phyloP scores from a whole-genome alignment of 2,888 invertebrate species.

The Synanthedon vespiformis region DNA sequence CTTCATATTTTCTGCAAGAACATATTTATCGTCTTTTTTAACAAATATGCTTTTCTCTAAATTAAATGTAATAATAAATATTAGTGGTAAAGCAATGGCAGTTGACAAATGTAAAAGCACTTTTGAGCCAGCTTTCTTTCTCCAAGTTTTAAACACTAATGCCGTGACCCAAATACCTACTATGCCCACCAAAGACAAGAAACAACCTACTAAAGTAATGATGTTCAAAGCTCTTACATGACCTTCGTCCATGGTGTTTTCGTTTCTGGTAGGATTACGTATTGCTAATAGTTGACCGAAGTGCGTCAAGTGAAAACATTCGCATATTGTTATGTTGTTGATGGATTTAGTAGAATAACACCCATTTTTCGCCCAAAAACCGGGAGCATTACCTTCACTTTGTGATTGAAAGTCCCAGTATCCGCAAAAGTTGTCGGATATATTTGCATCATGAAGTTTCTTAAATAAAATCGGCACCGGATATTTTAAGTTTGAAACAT shows the following conservation, averaged over 20 bases:
- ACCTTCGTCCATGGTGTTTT: slow-evolving; percentile 14
- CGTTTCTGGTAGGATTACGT: slow-evolving; percentile 9
- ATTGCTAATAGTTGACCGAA: slow-evolving; percentile 69
- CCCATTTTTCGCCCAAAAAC: slow-evolving; percentile 70
- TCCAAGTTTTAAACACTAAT: slow-evolving; percentile 68
- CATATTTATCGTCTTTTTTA: slow-evolving; percentile 20
- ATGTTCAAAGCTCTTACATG: slow-evolving; percentile 64
- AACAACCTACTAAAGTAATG: slow-evolving; percentile 71
- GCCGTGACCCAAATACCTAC: slow-evolving; percentile 72
- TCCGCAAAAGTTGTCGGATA: slow-evolving; percentile 46
- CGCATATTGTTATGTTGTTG: slow-evolving; percentile 39
- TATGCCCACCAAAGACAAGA: slow-evolving; percentile 69
- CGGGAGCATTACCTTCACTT: slow-evolving; percentile 22
- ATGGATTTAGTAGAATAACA: slow-evolving; percentile 41
- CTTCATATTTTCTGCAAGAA: slow-evolving; percentile 25
- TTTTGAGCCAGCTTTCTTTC: slow-evolving; percentile 74
- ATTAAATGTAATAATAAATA: slow-evolving; percentile 50
- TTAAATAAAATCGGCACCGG: slow-evolving; percentile 67
- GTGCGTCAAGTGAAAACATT: slow-evolving; percentile 72
- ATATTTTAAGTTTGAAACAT: slow-evolving; percentile 61
- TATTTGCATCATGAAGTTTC: slow-evolving; percentile 16
- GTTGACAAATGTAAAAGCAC: slow-evolving; percentile 74
- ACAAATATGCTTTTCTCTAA: slow-evolving; percentile 34
- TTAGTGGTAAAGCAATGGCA: slow-evolving; percentile 71
- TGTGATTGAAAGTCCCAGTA: slow-evolving; percentile 68